phyloP scores from a whole-genome alignment of 2,797 vertebrate genomes.

The Alosa sapidissima region DNA sequence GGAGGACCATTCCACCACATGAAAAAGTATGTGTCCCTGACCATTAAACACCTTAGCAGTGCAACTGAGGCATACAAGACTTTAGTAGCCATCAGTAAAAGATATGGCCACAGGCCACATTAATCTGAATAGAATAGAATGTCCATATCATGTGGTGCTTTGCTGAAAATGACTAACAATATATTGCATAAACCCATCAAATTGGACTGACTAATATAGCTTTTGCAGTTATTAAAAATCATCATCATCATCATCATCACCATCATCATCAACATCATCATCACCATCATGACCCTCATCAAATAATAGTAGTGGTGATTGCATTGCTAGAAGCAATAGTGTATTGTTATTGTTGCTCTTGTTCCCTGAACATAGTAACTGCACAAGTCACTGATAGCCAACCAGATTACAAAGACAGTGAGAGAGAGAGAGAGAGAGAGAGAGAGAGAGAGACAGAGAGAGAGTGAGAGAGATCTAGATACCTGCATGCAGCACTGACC shows the following conservation, averaged over 20 bases:
- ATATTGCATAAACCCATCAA: neutral
- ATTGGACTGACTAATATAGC: neutral
- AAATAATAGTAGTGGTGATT: neutral
- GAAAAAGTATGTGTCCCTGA: neutral
- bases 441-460: neutral
- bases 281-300: neutral
- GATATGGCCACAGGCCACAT: constrained; percentile 3
- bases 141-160: neutral
- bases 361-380: neutral
- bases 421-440: constrained; percentile 3
- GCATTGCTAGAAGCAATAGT: neutral
- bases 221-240: neutral
- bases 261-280: neutral
- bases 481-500: neutral
- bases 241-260: neutral
- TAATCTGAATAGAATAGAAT: neutral
- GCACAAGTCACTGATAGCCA: neutral
- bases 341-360: neutral
- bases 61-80: neutral
- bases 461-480: neutral
- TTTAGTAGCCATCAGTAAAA: constrained; percentile 6
- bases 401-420: neutral
- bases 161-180: neutral
- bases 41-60: constrained; percentile 3
- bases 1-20: neutral